These are phyloP conservation scores for Ceryle rudis DNA, from an alignment of 2,797 vertebrate species.

Conservation along the genomic window DNA sequence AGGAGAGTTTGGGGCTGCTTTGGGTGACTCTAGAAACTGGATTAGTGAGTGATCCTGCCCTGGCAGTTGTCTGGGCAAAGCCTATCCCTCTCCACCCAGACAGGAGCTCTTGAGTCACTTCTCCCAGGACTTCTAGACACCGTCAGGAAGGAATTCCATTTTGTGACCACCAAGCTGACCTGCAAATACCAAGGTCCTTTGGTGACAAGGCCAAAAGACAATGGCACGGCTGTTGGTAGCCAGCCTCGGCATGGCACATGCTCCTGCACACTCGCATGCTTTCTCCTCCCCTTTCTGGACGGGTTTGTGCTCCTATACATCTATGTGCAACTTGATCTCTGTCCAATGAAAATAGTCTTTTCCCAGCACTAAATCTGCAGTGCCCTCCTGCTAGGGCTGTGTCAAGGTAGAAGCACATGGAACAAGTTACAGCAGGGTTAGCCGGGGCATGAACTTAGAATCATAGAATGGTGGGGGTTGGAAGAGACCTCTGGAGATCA, in stretches of 20 bases:
- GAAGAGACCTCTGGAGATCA: no score
- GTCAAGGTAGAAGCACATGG: not conserved
- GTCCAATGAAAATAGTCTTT: not conserved
- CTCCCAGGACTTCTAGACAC: not conserved
- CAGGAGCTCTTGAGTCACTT: not conserved
- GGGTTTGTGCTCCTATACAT: accelerated
- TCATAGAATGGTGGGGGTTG: no score
- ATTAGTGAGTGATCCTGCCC: not conserved
- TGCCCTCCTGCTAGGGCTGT: not conserved
- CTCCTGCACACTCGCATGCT: accelerated
- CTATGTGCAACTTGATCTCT: not conserved
- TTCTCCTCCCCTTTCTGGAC: not conserved
- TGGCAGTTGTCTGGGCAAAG: accelerated
- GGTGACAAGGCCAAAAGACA: accelerated
- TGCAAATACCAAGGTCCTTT: not conserved
- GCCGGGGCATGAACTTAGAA: accelerated
- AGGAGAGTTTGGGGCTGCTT: not conserved
- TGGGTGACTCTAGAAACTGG: not conserved
- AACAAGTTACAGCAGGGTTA: not conserved
- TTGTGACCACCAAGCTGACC: not conserved
- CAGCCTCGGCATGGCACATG: accelerated
- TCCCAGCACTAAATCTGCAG: not conserved
- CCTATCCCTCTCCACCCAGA: not conserved
- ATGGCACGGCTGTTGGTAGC: not conserved
- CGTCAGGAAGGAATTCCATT: not conserved